Evolutionary conservation across 1,140 invertebrate genomes (phyloP).

Genomic region (Drosophila novamexicana): DNA sequence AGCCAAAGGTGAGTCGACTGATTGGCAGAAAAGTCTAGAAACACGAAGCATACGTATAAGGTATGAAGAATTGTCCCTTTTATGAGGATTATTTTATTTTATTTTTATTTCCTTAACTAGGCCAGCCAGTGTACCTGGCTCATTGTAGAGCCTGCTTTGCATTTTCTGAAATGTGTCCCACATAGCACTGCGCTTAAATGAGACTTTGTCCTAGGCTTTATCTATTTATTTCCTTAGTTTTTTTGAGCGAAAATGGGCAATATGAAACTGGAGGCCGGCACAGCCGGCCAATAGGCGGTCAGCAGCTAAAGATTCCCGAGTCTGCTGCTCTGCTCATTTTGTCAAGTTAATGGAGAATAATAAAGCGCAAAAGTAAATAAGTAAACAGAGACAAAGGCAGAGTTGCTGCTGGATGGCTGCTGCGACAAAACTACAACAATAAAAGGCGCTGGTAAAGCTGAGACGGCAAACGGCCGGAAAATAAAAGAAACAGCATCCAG

Average conservation of each 20-base stretch:
- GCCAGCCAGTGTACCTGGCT: slow-evolving; percentile 10
- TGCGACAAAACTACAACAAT: slow-evolving; percentile 75
- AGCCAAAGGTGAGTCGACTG: slow-evolving; percentile 29
- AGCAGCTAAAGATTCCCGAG: slow-evolving; percentile 3
- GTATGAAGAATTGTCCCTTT: slow-evolving; percentile 12
- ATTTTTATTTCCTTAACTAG: background rate
- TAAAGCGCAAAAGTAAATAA: slow-evolving; percentile 82
- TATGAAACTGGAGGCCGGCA: slow-evolving; percentile 24
- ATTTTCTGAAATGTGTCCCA: slow-evolving; percentile 1
- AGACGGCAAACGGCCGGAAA: slow-evolving; percentile 79
- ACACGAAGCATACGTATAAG: background rate
- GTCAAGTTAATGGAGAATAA: slow-evolving; percentile 83
- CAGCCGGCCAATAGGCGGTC: slow-evolving; percentile 21
- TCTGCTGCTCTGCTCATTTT: slow-evolving; percentile 62
- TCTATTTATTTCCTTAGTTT: slow-evolving; percentile 29
- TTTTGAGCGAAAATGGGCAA: slow-evolving; percentile 1
- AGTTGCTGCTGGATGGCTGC: slow-evolving; percentile 9
- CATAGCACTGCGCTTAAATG: slow-evolving; percentile 1
- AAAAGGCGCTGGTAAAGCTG: slow-evolving; percentile 74
- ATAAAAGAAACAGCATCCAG: slow-evolving; percentile 58
- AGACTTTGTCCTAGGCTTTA: slow-evolving; percentile 30
- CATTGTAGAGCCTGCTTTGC: slow-evolving; percentile 4
- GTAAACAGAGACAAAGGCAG: slow-evolving; percentile 63
- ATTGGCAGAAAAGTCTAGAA: slow-evolving; percentile 29
- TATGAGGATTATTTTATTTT: background rate